Evolutionary conservation across 2,888 invertebrate genomes (phyloP).

Genomic region (Acleris holmiana): DNA sequence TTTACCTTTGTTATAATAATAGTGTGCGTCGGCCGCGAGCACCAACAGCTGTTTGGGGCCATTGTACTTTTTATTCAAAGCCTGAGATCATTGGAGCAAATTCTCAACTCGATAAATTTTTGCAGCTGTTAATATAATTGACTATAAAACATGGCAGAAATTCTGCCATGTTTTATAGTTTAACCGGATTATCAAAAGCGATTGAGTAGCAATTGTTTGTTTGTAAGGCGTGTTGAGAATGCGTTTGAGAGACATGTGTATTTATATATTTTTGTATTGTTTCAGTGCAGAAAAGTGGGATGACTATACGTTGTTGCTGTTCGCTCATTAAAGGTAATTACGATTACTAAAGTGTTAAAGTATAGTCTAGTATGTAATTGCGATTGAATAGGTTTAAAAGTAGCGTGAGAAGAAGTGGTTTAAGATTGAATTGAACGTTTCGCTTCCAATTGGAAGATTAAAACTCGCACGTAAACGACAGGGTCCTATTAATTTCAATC

Average conservation of each 20-base stretch:
- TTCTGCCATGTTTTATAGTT: too few relatives aligned
- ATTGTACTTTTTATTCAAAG: conserved; percentile 57
- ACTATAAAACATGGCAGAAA: conserved; percentile 9
- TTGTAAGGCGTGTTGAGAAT: not conserved
- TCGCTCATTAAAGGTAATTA: conserved; percentile 62
- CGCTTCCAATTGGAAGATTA: not conserved
- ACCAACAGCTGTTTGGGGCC: conserved; percentile 66
- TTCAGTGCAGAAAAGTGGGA: conserved; percentile 76
- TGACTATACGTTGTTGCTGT: conserved; percentile 64
- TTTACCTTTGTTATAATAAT: conserved; percentile 70
- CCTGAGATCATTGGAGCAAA: conserved; percentile 46
- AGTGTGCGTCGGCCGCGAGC: conserved; percentile 46
- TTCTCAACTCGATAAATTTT: conserved; percentile 37
- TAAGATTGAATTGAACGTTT: not conserved
- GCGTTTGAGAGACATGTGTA: conserved; percentile 33
- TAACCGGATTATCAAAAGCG: conserved; percentile 8
- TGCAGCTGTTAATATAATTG: conserved; percentile 35
- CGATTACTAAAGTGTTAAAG: conserved; percentile 36
- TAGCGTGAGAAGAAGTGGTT: not conserved
- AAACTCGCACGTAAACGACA: not conserved
- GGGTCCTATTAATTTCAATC: not conserved
- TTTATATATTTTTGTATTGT: conserved; percentile 52
- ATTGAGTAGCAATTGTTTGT: conserved; percentile 12
- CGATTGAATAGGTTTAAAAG: too few relatives aligned
- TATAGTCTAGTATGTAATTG: too few relatives aligned